These are phyloP conservation scores for Vanessa cardui DNA, from an alignment of 2,888 invertebrate species.

Conservation along the genomic window DNA sequence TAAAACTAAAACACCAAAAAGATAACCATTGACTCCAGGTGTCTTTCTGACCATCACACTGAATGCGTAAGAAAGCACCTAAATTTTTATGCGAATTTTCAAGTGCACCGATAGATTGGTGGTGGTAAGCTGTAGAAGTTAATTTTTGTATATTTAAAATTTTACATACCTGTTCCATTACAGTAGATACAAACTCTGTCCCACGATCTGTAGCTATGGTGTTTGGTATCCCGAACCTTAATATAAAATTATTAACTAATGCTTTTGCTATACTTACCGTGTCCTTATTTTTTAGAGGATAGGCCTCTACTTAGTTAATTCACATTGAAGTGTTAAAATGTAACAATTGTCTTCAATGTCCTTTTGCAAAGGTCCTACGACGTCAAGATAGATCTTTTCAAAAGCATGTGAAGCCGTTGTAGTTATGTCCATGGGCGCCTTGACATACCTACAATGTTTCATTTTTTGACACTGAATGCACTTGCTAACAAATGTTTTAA, in stretches of 20 bases:
- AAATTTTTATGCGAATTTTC: slow-evolving; percentile 28
- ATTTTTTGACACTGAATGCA: slow-evolving; percentile 37
- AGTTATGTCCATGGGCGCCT: slow-evolving; percentile 39
- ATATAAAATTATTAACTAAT: not conserved
- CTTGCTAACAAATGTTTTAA: too few relatives aligned
- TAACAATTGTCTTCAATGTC: slow-evolving; percentile 33
- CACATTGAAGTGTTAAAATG: slow-evolving; percentile 42
- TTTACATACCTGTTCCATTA: slow-evolving; percentile 25
- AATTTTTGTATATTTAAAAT: slow-evolving; percentile 23
- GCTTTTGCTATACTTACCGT: not conserved
- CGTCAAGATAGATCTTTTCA: slow-evolving; percentile 26
- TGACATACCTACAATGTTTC: slow-evolving; percentile 40
- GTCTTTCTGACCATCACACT: slow-evolving; percentile 22
- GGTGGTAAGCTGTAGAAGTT: slow-evolving; percentile 27
- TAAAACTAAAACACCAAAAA: slow-evolving; percentile 38
- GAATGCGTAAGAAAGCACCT: slow-evolving; percentile 12
- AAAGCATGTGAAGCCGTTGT: slow-evolving; percentile 38
- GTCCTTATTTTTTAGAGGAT: slow-evolving; percentile 27
- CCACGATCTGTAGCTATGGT: slow-evolving; percentile 37
- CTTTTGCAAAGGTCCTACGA: too few relatives aligned
- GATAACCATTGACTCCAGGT: slow-evolving; percentile 38
- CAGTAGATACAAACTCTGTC: slow-evolving; percentile 28
- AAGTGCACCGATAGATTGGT: slow-evolving; percentile 24
- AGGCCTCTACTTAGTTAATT: slow-evolving; percentile 40
- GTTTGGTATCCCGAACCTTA: slow-evolving; percentile 35